These are phyloP conservation scores for Brachymystax lenok DNA, from an alignment of 2,797 vertebrate species.

Conservation along the genomic window DNA sequence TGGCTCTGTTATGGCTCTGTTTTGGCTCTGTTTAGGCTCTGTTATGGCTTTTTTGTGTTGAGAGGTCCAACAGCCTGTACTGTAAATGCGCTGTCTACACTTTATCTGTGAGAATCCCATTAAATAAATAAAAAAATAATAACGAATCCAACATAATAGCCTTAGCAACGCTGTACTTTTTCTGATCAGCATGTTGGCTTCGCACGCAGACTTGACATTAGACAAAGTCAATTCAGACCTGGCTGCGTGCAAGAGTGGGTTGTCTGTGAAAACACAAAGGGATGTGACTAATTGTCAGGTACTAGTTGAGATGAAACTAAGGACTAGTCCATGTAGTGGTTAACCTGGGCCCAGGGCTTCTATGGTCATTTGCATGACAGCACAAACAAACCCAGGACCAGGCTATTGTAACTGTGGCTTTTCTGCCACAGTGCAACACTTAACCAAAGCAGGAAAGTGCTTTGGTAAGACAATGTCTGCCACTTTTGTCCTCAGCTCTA, in stretches of 20 bases:
- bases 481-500: not conserved
- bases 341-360: too few species aligned
- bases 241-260: not conserved
- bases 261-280: not conserved
- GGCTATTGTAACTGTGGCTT: not conserved
- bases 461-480: constrained; percentile 23
- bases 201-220: not conserved
- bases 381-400: too few species aligned
- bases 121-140: not conserved
- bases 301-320: not conserved
- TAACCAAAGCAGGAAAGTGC: constrained; percentile 18
- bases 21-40: too few species aligned
- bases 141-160: too few species aligned
- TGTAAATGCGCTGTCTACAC: not conserved
- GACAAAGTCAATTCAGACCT: not conserved
- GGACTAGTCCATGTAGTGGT: not conserved
- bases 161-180: not conserved
- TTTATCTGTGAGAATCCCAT: not conserved
- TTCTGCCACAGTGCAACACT: constrained; percentile 9
- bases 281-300: not conserved
- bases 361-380: too few species aligned
- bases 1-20: not conserved
- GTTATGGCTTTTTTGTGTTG: not conserved
- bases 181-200: not conserved
- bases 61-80: not conserved